A percentile compares a stretch with the other conserved stretches of the same genome.
Conservation (phyloP, 2,797 vertebrate genomes). For the Glyptemys insculpta region DNA sequence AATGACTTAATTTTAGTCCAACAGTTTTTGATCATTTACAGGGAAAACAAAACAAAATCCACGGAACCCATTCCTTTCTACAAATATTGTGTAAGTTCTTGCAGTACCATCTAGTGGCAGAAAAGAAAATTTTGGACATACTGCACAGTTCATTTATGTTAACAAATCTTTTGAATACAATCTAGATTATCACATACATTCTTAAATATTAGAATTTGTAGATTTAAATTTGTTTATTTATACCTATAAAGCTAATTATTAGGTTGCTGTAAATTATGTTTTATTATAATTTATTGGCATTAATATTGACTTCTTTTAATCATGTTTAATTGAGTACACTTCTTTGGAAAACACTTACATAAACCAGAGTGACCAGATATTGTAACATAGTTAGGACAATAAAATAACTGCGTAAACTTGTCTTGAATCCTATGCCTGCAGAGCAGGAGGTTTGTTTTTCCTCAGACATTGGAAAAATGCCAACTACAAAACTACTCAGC, state of each 20-base stretch:
- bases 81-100: conserved; percentile 56
- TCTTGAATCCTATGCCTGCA: background rate
- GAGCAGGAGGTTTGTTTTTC: background rate
- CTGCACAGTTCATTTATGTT: background rate
- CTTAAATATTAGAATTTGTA: conserved; percentile 32
- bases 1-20: conserved; percentile 1
- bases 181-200: background rate
- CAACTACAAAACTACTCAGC: rapidly evolving
- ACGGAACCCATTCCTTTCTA: background rate
- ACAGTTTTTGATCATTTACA: background rate
- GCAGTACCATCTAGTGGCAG: conserved; percentile 77
- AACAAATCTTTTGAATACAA: background rate
- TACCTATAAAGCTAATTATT: conserved; percentile 20
- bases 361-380: background rate
- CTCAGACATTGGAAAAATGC: background rate
- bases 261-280: conserved; percentile 63
- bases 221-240: conserved; percentile 39
- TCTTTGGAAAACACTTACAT: conserved; percentile 20
- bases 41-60: background rate
- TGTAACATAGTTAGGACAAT: background rate
- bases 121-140: conserved; percentile 11
- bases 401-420: background rate
- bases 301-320: conserved; percentile 22
- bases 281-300: conserved; percentile 66
- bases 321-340: background rate